phyloP scores from a whole-genome alignment of 2,113 vertebrate species.

The Pachyramphus minor region DNA sequence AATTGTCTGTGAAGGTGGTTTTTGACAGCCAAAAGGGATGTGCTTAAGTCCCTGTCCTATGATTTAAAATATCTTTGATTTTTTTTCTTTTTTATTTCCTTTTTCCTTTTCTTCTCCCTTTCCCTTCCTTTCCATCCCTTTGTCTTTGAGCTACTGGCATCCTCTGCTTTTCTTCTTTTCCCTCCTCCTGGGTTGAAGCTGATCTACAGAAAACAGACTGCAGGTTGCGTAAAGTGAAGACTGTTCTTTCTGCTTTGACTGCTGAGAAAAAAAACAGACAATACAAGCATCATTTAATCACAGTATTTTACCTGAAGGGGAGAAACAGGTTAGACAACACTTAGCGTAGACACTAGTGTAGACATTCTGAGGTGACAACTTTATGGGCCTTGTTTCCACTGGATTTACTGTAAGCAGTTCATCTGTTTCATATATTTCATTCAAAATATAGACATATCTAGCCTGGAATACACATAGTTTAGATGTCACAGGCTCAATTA shows the following conservation, averaged over 20 bases:
- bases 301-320: background rate
- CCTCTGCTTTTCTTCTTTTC: background rate
- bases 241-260: constrained; percentile 54
- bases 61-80: background rate
- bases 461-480: background rate
- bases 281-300: background rate
- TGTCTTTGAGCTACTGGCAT: background rate
- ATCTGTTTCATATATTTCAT: background rate
- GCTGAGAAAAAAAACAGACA: constrained; percentile 73
- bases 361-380: background rate
- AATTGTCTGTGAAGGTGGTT: background rate
- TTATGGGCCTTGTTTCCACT: background rate
- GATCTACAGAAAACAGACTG: constrained; percentile 72
- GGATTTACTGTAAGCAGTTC: background rate
- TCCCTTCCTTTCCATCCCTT: background rate
- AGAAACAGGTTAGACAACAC: constrained; percentile 40
- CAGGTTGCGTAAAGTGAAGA: constrained; percentile 58
- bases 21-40: background rate
- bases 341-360: background rate
- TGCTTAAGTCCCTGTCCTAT: background rate
- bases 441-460: background rate
- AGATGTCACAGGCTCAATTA: background rate
- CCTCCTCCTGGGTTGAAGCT: constrained; percentile 53
- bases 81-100: background rate
- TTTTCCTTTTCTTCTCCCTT: background rate